Percentiles rank a stretch among this genome's conserved stretches.
Evolutionary conservation across 2,888 invertebrate species (phyloP).

Genomic region (Carabus problematicus): DNA sequence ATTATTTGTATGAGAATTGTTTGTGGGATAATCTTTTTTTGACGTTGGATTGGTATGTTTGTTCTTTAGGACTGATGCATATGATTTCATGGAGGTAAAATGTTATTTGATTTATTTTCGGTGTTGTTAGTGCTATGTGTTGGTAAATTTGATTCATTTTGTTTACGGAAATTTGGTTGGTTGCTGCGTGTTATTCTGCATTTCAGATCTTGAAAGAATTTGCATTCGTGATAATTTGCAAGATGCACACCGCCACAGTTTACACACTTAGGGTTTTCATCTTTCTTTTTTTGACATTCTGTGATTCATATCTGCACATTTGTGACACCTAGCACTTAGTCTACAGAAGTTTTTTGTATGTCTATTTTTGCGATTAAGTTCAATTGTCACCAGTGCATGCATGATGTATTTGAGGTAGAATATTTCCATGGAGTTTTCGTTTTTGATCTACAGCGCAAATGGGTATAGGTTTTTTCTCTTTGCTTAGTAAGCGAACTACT

Average conservation of each 20-base stretch:
- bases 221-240: constrained; percentile 7
- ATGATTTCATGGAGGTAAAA: background rate
- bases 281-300: constrained; percentile 22
- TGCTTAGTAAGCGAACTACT: constrained; percentile 5
- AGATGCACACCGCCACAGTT: constrained; percentile 36
- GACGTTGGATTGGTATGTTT: constrained; percentile 2
- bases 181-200: constrained; percentile 8
- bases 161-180: constrained; percentile 16
- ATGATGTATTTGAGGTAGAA: constrained; percentile 15
- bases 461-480: constrained; percentile 24
- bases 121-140: constrained; percentile 14
- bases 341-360: constrained; percentile 38
- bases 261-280: constrained; percentile 23
- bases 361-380: constrained; percentile 16
- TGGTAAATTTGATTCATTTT: background rate
- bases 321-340: constrained; percentile 25
- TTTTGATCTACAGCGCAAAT: constrained; percentile 27
- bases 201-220: constrained; percentile 1
- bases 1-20: background rate
- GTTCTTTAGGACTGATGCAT: constrained; percentile 12
- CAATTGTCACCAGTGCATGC: constrained; percentile 11
- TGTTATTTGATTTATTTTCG: constrained; percentile 19
- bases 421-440: constrained; percentile 24
- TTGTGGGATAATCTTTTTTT: background rate
- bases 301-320: constrained; percentile 36